These are phyloP conservation scores for Anguilla rostrata DNA, from an alignment of 2,113 vertebrate species.

Conservation along the genomic window DNA sequence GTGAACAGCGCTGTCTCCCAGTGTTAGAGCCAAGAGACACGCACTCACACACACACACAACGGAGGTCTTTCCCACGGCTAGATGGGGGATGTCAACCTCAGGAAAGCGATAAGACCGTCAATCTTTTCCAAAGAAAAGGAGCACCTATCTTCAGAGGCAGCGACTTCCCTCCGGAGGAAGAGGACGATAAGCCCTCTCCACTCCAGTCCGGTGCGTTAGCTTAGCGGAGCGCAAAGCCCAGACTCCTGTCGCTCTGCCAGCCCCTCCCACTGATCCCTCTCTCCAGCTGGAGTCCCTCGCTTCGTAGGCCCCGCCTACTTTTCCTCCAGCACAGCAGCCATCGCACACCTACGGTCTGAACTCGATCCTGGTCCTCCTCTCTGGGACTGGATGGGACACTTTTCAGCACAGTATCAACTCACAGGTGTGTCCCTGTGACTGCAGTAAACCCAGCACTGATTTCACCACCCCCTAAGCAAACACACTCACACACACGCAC, in stretches of 20 bases:
- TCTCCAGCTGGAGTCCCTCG: background rate
- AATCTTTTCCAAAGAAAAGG: background rate
- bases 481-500: background rate
- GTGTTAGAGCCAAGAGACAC: background rate
- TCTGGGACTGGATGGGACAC: background rate
- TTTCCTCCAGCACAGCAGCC: background rate
- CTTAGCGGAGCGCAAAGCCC: background rate
- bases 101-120: background rate
- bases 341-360: background rate
- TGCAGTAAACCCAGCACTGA: background rate
- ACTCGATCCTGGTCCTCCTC: background rate
- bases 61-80: background rate
- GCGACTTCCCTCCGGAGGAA: background rate
- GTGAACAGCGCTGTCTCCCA: background rate
- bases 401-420: background rate
- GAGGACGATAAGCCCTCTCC: background rate
- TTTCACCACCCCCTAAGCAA: background rate
- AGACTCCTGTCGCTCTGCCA: slow-evolving; percentile 8
- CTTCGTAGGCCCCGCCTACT: background rate
- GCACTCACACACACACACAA: background rate
- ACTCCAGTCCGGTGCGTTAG: background rate
- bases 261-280: background rate
- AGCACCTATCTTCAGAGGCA: background rate
- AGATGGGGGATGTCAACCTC: background rate
- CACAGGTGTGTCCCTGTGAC: background rate